Percentiles rank a stretch among this genome's conserved stretches.
Conservation (phyloP, 2,797 vertebrate species). For the Peromyscus aztecus region DNA sequence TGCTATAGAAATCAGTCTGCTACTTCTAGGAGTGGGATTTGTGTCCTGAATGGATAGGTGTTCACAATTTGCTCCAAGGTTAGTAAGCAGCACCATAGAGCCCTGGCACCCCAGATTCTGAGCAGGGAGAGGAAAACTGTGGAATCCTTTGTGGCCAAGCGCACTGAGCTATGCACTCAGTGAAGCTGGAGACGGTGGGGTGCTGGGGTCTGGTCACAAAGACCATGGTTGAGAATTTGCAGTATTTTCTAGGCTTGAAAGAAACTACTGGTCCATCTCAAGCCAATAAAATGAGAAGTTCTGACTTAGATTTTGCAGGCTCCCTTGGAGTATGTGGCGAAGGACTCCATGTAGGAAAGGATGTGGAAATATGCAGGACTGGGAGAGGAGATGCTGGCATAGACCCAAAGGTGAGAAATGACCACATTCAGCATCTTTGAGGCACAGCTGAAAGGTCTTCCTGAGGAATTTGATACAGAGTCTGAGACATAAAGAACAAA, state of each 20-base stretch:
- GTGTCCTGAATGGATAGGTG: background rate
- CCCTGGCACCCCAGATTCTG: background rate
- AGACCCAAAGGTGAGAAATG: background rate
- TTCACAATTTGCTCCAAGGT: background rate
- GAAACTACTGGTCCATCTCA: background rate
- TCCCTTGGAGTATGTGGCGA: background rate
- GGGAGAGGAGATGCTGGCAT: too few species aligned
- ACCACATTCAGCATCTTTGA: background rate
- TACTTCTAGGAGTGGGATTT: background rate
- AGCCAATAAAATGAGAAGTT: background rate
- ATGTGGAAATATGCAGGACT: fast-evolving
- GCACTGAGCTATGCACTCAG: background rate
- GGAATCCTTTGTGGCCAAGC: too few species aligned
- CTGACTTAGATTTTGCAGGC: background rate
- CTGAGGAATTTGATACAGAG: background rate
- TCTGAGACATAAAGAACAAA: background rate
- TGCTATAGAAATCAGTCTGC: background rate
- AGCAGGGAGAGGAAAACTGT: background rate
- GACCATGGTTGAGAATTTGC: background rate
- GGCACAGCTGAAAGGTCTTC: background rate
- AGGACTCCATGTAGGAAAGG: background rate
- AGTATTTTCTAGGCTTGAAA: background rate
- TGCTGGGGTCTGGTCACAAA: background rate
- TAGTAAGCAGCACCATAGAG: background rate
- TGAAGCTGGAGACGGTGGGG: background rate